These are phyloP conservation scores for Lithobius niger DNA, from an alignment of 1,140 invertebrate genomes.

Conservation along the genomic window DNA sequence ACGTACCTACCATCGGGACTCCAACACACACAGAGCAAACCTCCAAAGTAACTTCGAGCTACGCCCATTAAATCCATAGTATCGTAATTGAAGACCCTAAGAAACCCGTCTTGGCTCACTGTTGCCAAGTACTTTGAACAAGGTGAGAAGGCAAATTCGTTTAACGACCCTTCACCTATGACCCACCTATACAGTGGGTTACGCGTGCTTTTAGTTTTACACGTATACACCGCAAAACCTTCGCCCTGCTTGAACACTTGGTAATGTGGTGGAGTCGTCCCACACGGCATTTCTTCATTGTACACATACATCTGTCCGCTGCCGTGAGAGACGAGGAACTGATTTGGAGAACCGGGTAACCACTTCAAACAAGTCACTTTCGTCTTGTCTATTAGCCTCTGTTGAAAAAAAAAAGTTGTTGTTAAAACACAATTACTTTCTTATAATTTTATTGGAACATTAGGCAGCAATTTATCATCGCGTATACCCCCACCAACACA, in stretches of 20 bases:
- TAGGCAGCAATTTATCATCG: too few relatives aligned
- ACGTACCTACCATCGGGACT: conserved; percentile 91
- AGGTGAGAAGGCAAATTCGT: conserved; percentile 95
- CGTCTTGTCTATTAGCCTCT: conserved; percentile 94
- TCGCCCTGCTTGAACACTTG: conserved; percentile 92
- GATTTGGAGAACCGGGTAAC: conserved; percentile 83
- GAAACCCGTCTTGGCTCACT: conserved; percentile 89
- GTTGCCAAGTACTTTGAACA: conserved; percentile 82
- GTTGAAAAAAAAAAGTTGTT: conserved; percentile 35
- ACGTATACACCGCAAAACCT: conserved; percentile 84
- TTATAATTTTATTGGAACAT: too few relatives aligned
- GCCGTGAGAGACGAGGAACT: conserved; percentile 86
- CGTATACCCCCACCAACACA: too few relatives aligned
- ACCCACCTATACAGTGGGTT: conserved; percentile 83
- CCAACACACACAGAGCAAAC: conserved; percentile 89
- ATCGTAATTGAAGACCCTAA: conserved; percentile 93
- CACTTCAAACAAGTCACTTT: conserved; percentile 97
- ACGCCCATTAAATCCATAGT: conserved; percentile 87
- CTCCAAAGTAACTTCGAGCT: conserved; percentile 92
- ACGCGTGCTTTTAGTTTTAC: conserved; percentile 88
- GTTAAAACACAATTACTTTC: too few relatives aligned
- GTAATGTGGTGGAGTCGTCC: conserved; percentile 64
- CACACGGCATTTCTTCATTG: conserved; percentile 86
- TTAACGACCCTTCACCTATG: conserved; percentile 73
- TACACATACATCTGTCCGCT: conserved; percentile 97